Percentiles rank a stretch among this genome's conserved stretches.
Conservation (phyloP, 2,888 invertebrate genomes). For the Pristionchus mayeri region DNA sequence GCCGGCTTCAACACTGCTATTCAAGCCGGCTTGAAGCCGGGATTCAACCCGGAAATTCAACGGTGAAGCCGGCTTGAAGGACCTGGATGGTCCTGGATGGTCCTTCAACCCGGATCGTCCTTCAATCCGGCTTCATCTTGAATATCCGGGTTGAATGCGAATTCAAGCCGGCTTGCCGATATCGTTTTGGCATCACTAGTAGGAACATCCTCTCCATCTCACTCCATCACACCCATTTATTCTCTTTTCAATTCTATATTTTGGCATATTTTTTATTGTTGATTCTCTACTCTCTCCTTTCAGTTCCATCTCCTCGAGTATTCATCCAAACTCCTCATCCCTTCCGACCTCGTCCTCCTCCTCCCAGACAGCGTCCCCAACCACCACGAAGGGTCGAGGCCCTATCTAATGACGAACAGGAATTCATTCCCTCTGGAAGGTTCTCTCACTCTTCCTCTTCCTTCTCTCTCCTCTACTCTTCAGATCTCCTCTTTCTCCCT, state of each 20-base stretch:
- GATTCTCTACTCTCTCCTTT: background rate
- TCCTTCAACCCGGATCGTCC: too few relatives aligned
- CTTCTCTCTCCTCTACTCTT: background rate
- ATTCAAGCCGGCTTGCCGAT: too few relatives aligned
- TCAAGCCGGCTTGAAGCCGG: too few relatives aligned
- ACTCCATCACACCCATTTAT: background rate
- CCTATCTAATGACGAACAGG: background rate
- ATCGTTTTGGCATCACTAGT: too few relatives aligned
- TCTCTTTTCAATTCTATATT: background rate
- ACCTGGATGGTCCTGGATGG: too few relatives aligned
- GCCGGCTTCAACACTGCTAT: too few relatives aligned
- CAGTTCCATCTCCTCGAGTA: conserved; percentile 3
- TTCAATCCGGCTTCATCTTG: too few relatives aligned
- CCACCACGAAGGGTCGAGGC: conserved; percentile 35
- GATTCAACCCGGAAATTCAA: too few relatives aligned
- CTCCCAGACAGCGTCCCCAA: conserved; percentile 8
- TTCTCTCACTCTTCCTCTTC: background rate
- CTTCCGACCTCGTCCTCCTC: conserved; percentile 11
- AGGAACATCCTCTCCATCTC: background rate
- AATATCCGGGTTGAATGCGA: too few relatives aligned
- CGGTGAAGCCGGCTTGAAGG: too few relatives aligned
- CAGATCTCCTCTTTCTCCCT: background rate
- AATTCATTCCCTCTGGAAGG: conserved; percentile 24
- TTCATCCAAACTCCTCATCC: conserved; percentile 46
- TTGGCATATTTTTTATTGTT: background rate